phyloP scores from a whole-genome alignment of 92 coral and sea anemone species.

The Diadumene lineata region DNA sequence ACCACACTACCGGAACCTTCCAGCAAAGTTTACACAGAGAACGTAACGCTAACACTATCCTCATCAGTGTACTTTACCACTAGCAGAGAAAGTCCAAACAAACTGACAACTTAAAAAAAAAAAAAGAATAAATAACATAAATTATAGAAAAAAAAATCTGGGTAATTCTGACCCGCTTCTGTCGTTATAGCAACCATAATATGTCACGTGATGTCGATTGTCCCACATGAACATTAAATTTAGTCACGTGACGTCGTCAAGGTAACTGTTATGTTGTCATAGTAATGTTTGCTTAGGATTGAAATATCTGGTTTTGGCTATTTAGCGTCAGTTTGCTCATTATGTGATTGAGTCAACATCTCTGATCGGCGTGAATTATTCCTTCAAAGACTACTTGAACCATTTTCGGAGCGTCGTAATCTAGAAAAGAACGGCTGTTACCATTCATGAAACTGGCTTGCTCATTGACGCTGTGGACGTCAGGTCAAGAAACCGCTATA shows the following conservation, averaged over 20 bases:
- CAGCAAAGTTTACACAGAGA: neutral
- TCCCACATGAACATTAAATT: neutral
- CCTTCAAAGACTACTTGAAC: neutral
- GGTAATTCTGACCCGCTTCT: too few relatives aligned
- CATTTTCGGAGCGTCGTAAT: too few relatives aligned
- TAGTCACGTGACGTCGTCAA: neutral
- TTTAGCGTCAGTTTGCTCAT: neutral
- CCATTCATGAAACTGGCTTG: neutral
- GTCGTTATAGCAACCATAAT: too few relatives aligned
- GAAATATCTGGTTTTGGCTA: neutral
- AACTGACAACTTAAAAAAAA: too few relatives aligned
- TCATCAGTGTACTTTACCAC: neutral
- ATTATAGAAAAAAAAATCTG: neutral
- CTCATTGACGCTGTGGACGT: neutral
- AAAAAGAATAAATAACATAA: too few relatives aligned
- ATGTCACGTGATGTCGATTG: conserved; percentile 4
- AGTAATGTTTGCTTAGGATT: neutral
- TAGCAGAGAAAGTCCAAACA: neutral
- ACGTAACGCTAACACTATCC: neutral
- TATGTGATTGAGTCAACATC: neutral
- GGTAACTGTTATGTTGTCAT: neutral
- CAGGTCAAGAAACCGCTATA: too few relatives aligned
- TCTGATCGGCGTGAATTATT: neutral
- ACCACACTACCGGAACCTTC: neutral
- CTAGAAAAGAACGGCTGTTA: too few relatives aligned